Conservation (phyloP, 2,888 invertebrate species). For the Antheraea assamensis region DNA sequence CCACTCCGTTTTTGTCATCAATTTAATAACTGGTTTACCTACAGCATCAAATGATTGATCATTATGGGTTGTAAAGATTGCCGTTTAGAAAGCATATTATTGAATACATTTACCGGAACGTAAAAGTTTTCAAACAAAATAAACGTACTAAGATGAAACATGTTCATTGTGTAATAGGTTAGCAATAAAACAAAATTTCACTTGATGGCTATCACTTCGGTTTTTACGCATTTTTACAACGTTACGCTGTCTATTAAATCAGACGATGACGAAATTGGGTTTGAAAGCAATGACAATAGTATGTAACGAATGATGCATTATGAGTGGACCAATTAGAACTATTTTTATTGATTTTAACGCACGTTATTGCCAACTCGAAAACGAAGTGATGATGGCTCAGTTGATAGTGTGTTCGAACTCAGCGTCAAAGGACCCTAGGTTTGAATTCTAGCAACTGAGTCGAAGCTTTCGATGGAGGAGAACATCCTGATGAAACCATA, state of each 20-base stretch:
- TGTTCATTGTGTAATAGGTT: no score
- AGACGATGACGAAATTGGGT: background rate
- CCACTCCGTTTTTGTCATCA: no score
- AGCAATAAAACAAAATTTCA: background rate
- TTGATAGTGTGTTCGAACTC: no score
- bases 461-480: no score
- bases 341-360: background rate
- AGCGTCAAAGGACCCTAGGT: no score
- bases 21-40: background rate
- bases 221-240: background rate
- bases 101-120: background rate
- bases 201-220: background rate
- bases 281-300: background rate
- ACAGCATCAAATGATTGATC: background rate
- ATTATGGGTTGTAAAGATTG: constrained; percentile 5
- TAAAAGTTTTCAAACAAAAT: constrained; percentile 5
- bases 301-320: background rate
- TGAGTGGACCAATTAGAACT: background rate
- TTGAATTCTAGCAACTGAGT: no score
- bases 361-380: no score
- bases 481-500: no score
- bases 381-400: no score
- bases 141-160: background rate
- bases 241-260: background rate
- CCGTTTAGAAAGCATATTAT: background rate